Evolutionary conservation across 2,888 invertebrate genomes (phyloP), one percentile per base, ranked within the genome.

Genomic region (Xestoiulus laeticollis): DNA sequence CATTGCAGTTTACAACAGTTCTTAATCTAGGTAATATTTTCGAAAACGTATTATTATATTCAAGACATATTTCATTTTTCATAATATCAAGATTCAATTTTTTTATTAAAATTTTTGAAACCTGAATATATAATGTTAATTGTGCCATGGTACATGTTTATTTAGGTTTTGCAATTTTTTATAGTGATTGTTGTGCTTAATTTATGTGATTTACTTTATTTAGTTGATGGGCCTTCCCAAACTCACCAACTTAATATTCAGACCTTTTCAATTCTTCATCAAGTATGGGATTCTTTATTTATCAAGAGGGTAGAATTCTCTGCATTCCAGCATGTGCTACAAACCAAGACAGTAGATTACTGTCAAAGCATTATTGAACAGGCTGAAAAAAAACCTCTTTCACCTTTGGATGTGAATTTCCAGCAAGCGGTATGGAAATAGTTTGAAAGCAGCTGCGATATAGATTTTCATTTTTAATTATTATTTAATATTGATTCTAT

Each of bases 281-380:
- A 87, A 83, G 22, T 87, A 26, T 82, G 38, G 78, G 8, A 33
- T 19, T n/a, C 14, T n/a, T 33, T 87, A 82, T 87, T 87, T 33
- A n/a, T 32, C 43, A 30, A 38, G 19, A 43, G 10, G 14, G 19
- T 3, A 10, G 22, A 82, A 43, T 43, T 38, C 2, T 26, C 44
- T 19, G 78, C 43, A 26, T 84, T 84, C 33, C 32, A 33, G 84
- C 3, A 32, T 38, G 84, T n/a, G 22, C 48, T 87, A 30, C 38
- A n/a, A 16, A 82, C 22, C 12, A 43, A 83, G 8, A 82, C 82
- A 26, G 10, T 83, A 30, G 68, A 82, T 30, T 87, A 87, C 33
- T 87, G 87, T 22, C 26, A 38, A 6, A 38, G 87, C 14, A 87
- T 87, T 12, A 38, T 87, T 22, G 87, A 87, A 43, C 87, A 87